Evolutionary conservation across 2,797 vertebrate genomes (phyloP), one percentile per base, ranked within the genome.

Genomic region (Myoxocephalus aenaeus): DNA sequence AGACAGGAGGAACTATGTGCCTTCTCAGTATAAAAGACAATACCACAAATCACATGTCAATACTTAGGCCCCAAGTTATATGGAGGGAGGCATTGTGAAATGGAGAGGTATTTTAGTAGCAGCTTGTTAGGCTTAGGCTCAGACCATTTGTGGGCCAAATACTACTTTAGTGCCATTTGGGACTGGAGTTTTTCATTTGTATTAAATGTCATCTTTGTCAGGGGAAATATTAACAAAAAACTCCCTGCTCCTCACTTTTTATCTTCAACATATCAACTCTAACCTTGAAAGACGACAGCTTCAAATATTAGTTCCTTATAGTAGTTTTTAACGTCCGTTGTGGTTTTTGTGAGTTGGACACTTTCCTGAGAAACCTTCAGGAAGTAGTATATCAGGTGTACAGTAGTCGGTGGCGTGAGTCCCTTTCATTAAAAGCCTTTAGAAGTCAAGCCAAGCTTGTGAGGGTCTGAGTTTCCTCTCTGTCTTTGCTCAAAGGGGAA

Each of bases 381-480:
- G 79, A 90, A 83, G 75, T 84, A 79, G 84, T 86, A 85, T 81
- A 92, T 92, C 83, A 90, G 87, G 86, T 92, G 86, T 91, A 85
- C 84, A 63, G 84, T 85, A 77, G 89, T 89, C 64, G 11, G 80
- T 83, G 84, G 85, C 51, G 57, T 86, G 74, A 77, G 82, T 84
- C 78, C 56, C 76, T 86, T 89, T 89, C 89, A 85, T 89, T 90
- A 82, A 79, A 90, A 78, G 46, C 65, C 72, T 77, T 90, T 48
- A 88, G 87, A 90, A 86, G 77, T 87, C 9, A 70, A 75, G 88
- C 87, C 80, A 90, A 87, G 75, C 70, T 68, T 86, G 80, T 71
- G 72, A 81, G 87, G 72, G 79, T 86, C 87, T 91, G 86, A 88
- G 81, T 90, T 91, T 86, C 75, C 77, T 79, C 81, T 85, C 84